Base-by-base conservation (phyloP, 2,113 vertebrate genomes). In the Lethenteron camtschaticum region DNA sequence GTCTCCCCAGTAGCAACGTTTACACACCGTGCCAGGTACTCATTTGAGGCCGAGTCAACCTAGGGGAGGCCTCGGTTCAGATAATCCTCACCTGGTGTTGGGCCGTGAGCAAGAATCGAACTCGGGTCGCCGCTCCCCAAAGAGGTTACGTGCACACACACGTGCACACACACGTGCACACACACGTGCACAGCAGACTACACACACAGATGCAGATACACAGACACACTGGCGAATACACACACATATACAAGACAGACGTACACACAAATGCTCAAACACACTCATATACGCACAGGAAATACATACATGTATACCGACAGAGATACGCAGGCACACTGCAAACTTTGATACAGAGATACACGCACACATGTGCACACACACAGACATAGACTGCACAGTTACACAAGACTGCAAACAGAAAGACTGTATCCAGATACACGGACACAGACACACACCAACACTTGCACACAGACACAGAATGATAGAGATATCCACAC, bases 181-280 rank as follows among this genome's bases (percentile, higher is more conserved):
- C 2, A 57, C 56, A 13, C 24, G 11, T 58, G 12, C 70, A 70
- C 70, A 70, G 11, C 57, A 56, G 60, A 9, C 12, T 41, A 58
- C 58, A n/a, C 24, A 7, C 58, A 16, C 57, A 70, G 56, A 68
- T 57, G 59, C 70, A n/a, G 14, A 70, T 58, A 70, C 70, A 70
- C 70, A 68, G 12, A 12, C 9, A 57, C 56, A 12, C 57, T 57
- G 13, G 58, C n/a, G 14, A 14, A 70, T 9, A 58, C 70, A 70
- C 56, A 57, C 18, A 57, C 63, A 66, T 11, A 66, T 18, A 63
- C 59, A 63, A 63, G 59, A 18, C 13, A 14, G 59, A 18, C 13
- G 16, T 63, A 63, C 59, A 63, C 63, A 66, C 63, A 66, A 14
- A 66, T 9, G 10, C 60, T 16, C 63, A 66, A n/a, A 66, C 63